Percentiles rank a stretch among this genome's conserved stretches.
These are phyloP conservation scores for Apus apus DNA, from an alignment of 2,113 vertebrate genomes.

Conservation along the genomic window DNA sequence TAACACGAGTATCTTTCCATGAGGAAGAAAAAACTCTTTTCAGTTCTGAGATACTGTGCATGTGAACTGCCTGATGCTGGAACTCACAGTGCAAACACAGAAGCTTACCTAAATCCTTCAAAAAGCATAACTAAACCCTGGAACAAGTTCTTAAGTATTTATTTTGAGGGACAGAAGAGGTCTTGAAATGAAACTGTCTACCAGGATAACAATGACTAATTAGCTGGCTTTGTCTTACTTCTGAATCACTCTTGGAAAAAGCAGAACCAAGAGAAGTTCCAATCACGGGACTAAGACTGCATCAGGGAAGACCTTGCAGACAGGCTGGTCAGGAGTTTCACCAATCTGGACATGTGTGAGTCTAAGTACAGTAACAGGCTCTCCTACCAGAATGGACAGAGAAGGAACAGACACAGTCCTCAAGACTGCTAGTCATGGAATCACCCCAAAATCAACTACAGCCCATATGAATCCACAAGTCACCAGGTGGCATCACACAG, in stretches of 20 bases:
- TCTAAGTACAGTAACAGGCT: neutral
- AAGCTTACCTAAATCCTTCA: neutral
- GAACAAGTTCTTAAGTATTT: neutral
- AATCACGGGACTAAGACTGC: neutral
- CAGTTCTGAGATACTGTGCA: neutral
- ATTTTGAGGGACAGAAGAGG: neutral
- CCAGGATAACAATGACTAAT: neutral
- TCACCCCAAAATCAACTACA: neutral
- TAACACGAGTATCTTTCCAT: neutral
- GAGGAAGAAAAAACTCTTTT: neutral
- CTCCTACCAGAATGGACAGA: neutral
- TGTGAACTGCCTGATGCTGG: neutral
- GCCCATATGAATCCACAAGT: neutral
- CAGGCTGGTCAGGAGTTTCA: neutral
- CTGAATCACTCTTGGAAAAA: neutral
- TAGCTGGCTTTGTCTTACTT: neutral
- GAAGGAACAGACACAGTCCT: neutral
- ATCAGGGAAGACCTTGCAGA: neutral
- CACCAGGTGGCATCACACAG: neutral
- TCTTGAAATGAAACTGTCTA: neutral
- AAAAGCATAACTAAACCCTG: neutral
- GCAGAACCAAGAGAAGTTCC: neutral
- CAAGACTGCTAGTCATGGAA: neutral
- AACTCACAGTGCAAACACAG: neutral
- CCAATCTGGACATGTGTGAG: neutral